phyloP scores from a whole-genome alignment of 2,113 vertebrate genomes.

The Muscicapa adusta region DNA sequence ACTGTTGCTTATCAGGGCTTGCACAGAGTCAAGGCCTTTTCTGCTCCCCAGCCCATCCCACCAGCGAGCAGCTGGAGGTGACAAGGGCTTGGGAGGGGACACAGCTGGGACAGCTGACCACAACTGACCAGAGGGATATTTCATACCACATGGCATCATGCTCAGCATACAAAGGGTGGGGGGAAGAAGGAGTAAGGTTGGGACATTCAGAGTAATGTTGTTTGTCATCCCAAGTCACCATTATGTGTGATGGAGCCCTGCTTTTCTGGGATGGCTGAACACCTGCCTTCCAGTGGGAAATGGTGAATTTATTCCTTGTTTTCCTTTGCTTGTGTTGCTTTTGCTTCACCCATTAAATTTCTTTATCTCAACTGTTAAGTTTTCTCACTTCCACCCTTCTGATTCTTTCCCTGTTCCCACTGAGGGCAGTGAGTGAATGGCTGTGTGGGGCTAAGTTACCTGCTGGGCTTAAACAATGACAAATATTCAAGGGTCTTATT shows the following conservation, averaged over 20 bases:
- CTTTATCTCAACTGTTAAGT: background rate
- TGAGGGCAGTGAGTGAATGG: background rate
- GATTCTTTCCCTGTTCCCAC: background rate
- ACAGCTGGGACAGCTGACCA: background rate
- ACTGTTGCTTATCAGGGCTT: background rate
- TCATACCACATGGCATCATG: background rate
- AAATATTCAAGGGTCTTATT: background rate
- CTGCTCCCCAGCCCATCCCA: background rate
- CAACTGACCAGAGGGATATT: background rate
- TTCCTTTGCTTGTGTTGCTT: background rate
- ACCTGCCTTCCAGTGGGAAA: background rate
- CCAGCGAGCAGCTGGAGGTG: background rate
- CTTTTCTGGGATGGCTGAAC: background rate
- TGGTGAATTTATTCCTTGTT: background rate
- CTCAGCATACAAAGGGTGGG: background rate
- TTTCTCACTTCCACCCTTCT: background rate
- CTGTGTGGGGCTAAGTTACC: background rate
- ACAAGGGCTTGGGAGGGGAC: background rate
- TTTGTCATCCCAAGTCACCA: background rate
- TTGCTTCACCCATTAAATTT: background rate
- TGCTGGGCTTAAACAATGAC: background rate
- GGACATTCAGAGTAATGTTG: background rate
- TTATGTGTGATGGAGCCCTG: background rate
- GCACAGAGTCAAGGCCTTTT: background rate
- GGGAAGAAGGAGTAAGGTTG: background rate